Percentiles rank a stretch among this genome's conserved stretches.
These are phyloP conservation scores for Cephus pulcher DNA, from an alignment of 2,888 invertebrate genomes.

Conservation along the genomic window DNA sequence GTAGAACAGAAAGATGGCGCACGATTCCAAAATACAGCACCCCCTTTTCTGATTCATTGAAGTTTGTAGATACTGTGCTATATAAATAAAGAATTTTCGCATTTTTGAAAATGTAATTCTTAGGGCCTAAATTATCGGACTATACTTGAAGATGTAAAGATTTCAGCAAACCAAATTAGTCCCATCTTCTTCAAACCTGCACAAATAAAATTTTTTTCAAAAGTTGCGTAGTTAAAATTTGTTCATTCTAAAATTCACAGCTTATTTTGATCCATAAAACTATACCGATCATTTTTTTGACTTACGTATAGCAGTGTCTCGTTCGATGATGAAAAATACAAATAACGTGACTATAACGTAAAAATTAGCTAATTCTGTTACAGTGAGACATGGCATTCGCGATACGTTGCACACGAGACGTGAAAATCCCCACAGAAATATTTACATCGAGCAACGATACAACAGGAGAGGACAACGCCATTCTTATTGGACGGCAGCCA, in stretches of 20 bases:
- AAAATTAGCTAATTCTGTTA: not conserved
- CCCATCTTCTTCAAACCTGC: not conserved
- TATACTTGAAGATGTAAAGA: not conserved
- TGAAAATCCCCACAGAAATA: not conserved
- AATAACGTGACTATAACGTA: not conserved
- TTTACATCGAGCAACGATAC: not conserved
- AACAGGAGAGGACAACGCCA: not conserved
- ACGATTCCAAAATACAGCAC: not conserved
- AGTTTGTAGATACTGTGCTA: not conserved
- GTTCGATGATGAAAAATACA: not conserved
- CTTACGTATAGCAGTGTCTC: not conserved
- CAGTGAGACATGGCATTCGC: not conserved
- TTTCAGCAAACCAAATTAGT: not conserved
- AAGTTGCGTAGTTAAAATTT: not conserved
- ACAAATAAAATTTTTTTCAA: not conserved
- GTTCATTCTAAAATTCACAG: not conserved
- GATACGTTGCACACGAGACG: not conserved
- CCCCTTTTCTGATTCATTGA: not conserved
- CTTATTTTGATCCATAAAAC: not conserved
- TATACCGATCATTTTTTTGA: not conserved
- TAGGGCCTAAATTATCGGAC: not conserved
- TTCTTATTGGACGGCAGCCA: slow-evolving; percentile 12
- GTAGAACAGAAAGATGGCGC: not conserved
- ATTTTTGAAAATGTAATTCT: not conserved
- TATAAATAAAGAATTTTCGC: not conserved